Evolutionary conservation across 2,888 invertebrate species (phyloP), one percentile per base, ranked within the genome.

Genomic region (Cephus sareptanus): DNA sequence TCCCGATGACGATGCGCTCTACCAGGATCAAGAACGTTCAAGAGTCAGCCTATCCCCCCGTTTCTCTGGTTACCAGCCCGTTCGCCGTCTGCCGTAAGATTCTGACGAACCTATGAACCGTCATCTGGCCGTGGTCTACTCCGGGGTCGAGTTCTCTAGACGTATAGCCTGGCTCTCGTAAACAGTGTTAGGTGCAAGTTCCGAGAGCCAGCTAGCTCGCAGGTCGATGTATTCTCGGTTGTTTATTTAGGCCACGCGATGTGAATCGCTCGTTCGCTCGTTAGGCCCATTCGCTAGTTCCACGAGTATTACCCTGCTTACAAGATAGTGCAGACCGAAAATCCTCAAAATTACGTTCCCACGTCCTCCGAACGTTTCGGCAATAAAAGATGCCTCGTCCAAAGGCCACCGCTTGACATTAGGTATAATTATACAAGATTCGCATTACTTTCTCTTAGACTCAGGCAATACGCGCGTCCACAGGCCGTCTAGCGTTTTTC

Each of bases 161-260:
- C 71, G 13, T 71, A 30, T 71, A 30, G 71, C 31, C 71, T 71
- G 3, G 71, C 71, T 71, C 12, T 40, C 35, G 69, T 31, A 35
- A 35, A 34, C 35, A 33, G 73, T 80, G 74, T 77, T 75, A 33
- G 78, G 77, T 74, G 81, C 80, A 75, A 75, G 77, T 81, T 83
- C 80, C 79, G 81, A 83, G 83, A 81, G 81, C 82, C 82, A 82
- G 80, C 82, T 83, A 85, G 86, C 87, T 85, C 84, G 83, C 85
- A 86, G 90, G 90, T 90, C 91, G 89, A 89, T 91, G 91, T 91
- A 91, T 91, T 91, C 91, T 91, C 89, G 90, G 90, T 91, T 91
- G 91, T 91, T 91, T 91, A 91, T 91, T 91, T 91, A 91, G 91
- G 91, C 89, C 91, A 91, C 85, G 85, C 88, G 91, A 90, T 90